A percentile compares a stretch with the other conserved stretches of the same genome.
Conservation (phyloP, 1,140 invertebrate species). For the Calephelis virginiensis region DNA sequence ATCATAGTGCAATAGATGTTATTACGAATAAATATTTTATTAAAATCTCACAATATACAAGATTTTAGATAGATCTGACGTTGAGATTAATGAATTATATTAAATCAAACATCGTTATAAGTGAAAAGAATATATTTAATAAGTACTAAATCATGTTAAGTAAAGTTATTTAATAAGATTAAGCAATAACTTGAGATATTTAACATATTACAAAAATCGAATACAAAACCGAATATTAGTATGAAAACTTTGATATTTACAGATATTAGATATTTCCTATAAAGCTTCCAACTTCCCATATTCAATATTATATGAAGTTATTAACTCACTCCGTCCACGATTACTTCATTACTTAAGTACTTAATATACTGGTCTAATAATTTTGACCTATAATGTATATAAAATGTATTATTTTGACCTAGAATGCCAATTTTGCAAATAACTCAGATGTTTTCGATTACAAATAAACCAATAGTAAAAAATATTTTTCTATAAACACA, state of each 20-base stretch:
- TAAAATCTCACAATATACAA: conserved; percentile 54
- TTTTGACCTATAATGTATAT: conserved; percentile 26
- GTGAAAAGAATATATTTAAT: conserved; percentile 8
- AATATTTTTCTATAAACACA: background rate
- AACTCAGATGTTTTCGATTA: background rate
- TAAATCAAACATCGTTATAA: conserved; percentile 19
- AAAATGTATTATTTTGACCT: background rate
- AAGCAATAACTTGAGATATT: conserved; percentile 11
- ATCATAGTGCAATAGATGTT: conserved; percentile 73
- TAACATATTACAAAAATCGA: background rate
- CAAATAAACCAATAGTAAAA: background rate
- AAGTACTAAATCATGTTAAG: background rate
- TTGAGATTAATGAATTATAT: conserved; percentile 54
- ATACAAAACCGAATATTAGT: conserved; percentile 2
- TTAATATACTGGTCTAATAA: conserved; percentile 60
- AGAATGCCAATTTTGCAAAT: conserved; percentile 2
- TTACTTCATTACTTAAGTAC: conserved; percentile 68
- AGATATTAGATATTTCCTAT: background rate
- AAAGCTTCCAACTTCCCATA: background rate
- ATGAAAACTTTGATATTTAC: background rate
- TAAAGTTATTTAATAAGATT: background rate
- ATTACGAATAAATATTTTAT: conserved; percentile 69
- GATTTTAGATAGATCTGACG: conserved; percentile 67
- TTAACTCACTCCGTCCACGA: conserved; percentile 68
- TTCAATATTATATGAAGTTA: conserved; percentile 33